Evolutionary conservation across 2,113 vertebrate genomes (phyloP), one percentile per base, ranked within the genome.

Genomic region (Amia ocellicauda): DNA sequence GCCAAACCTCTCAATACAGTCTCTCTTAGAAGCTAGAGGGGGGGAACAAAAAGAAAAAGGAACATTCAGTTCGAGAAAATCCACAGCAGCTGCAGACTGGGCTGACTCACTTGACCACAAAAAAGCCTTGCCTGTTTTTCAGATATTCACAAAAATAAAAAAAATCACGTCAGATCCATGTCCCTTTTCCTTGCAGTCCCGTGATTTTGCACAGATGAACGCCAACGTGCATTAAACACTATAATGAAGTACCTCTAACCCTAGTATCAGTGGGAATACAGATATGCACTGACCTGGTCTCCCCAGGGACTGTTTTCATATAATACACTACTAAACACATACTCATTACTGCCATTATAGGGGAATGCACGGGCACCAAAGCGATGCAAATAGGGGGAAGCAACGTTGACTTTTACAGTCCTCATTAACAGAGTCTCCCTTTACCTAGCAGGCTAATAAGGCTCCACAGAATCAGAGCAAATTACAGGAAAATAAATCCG

Each of bases 1-100:
- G 3, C 96, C 95, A 43, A 99, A 99, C 3, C 89, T 89, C 75
- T 98, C 97, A 5, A 96, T 90, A 49, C 97, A 98, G 76, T 98
- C 96, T 76, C 92, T 92, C 78, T 92, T 97, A 51, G 95, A 97
- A 50, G 93, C 95, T 99, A 69, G 43, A 23, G n/a, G n/a, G n/a
- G n/a, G 20, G 59, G 52, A 31, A 60, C 24, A 52, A 27, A 70
- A 28, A 73, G 53, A 69, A 29, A 65, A 19, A 64, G 17, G 50
- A 16, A 57, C 19, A 43, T 23, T 56, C 16, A 60, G 11, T n/a
- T 36, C 31, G 11, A 11, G 31, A 11, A 36, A 36, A 36, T 11
- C 31, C 31, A 2, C 31, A 36, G 5, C 1, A 36, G 31, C 31
- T 36, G 31, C 31, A 36, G 11, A 36, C 31, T n/a, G n/a, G n/a